A percentile compares a stretch with the other conserved stretches of the same genome.
Evolutionary conservation across 2,797 vertebrate genomes (phyloP).

Genomic region (Acipenser oxyrinchus): DNA sequence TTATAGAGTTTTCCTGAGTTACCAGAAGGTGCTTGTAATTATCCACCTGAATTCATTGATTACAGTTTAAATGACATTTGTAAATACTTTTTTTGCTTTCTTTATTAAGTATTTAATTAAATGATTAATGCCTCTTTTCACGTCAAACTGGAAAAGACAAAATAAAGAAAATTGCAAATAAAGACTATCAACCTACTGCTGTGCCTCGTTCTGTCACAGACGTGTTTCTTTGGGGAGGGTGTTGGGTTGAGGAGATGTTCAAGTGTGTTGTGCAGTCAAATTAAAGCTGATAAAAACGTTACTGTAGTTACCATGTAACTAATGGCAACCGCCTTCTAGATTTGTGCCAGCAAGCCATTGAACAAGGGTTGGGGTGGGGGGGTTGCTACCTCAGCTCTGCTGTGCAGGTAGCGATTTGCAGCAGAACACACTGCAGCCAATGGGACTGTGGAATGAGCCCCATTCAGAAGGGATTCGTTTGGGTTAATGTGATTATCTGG

Average conservation of each 20-base stretch:
- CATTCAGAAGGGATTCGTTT: too few relatives aligned
- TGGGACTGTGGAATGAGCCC: too few relatives aligned
- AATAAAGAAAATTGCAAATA: slow-evolving; percentile 65
- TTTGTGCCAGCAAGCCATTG: too few relatives aligned
- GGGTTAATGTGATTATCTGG: too few relatives aligned
- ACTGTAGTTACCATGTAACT: too few relatives aligned
- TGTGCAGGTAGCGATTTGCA: too few relatives aligned
- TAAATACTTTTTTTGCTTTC: slow-evolving; percentile 81
- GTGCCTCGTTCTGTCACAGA: slow-evolving; percentile 1
- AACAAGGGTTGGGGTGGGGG: too few relatives aligned
- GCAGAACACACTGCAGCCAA: too few relatives aligned
- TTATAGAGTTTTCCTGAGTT: slow-evolving; percentile 67
- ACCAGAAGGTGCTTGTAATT: slow-evolving; percentile 75
- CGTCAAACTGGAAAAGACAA: slow-evolving; percentile 79
- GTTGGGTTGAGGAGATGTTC: not conserved
- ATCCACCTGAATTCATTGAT: slow-evolving; percentile 68
- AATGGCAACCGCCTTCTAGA: too few relatives aligned
- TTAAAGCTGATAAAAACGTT: too few relatives aligned
- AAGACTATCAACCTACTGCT: slow-evolving; percentile 46
- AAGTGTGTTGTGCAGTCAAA: not conserved
- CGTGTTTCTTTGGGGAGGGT: slow-evolving; percentile 1
- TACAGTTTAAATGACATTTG: slow-evolving; percentile 75
- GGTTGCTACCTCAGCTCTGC: too few relatives aligned
- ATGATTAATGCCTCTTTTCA: slow-evolving; percentile 81
- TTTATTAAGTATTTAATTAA: slow-evolving; percentile 92